These are phyloP conservation scores for Glareola pratincola DNA, from an alignment of 2,113 vertebrate species.

Conservation along the genomic window DNA sequence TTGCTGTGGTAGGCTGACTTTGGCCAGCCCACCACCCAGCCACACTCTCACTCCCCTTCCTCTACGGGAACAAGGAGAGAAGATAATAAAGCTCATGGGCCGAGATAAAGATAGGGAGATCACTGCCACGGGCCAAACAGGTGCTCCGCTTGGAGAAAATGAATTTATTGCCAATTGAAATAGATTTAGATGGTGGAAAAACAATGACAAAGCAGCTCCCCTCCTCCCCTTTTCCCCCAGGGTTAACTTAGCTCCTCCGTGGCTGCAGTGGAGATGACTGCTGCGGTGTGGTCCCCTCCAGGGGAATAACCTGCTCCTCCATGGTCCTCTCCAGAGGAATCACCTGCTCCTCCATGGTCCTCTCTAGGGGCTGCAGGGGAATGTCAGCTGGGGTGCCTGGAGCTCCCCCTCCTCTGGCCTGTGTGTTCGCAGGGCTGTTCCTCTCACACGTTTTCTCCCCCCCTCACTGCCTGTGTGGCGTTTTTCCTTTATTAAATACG, in stretches of 20 bases:
- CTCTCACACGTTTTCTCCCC: fast-evolving
- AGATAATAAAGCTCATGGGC: background rate
- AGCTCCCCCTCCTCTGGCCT: background rate
- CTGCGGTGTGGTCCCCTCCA: too few species aligned
- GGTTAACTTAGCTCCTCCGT: background rate
- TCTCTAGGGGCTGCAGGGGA: background rate
- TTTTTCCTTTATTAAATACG: background rate
- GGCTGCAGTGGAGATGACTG: background rate
- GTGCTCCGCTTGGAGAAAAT: background rate
- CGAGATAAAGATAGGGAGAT: background rate
- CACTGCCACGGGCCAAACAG: background rate
- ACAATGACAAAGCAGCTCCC: background rate
- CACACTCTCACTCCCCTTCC: background rate
- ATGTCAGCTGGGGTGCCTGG: background rate
- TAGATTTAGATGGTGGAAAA: background rate
- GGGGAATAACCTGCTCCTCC: background rate
- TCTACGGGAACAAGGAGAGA: background rate
- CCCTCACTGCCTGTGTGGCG: background rate
- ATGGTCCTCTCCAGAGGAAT: background rate
- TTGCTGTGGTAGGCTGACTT: background rate
- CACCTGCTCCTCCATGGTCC: too few species aligned
- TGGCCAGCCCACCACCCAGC: too few species aligned
- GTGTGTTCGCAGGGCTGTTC: background rate
- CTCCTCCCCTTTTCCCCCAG: background rate
- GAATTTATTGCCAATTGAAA: background rate